Conservation (phyloP, 2,888 invertebrate genomes). For the Flexamia atlantica region DNA sequence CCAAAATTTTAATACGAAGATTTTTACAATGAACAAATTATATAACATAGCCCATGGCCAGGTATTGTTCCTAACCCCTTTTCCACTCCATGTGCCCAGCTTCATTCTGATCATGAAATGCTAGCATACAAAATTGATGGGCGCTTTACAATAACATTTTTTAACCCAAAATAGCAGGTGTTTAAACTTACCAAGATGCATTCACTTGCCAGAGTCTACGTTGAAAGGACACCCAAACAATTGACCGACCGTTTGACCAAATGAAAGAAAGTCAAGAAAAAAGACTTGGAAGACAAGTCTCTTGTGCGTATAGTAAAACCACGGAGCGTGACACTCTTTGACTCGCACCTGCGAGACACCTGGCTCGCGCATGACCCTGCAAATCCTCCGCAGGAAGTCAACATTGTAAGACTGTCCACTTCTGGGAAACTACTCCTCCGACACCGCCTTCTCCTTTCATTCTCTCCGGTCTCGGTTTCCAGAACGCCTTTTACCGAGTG, state of each 20-base stretch:
- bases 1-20: no score
- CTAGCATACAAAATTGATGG: no score
- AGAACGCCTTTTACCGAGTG: slow-evolving; percentile 37
- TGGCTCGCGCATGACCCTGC: slow-evolving; percentile 51
- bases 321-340: neutral
- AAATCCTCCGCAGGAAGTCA: slow-evolving; percentile 47
- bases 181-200: no score
- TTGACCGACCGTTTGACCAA: neutral
- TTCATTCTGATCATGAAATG: no score
- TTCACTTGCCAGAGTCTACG: no score
- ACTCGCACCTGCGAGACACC: slow-evolving; percentile 7
- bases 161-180: no score
- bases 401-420: slow-evolving; percentile 39
- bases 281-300: neutral
- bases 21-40: no score
- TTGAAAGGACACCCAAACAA: slow-evolving; percentile 2
- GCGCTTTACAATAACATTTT: no score
- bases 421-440: slow-evolving; percentile 37
- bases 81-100: no score
- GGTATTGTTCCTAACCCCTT: no score
- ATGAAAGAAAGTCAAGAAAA: neutral
- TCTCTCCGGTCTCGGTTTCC: slow-evolving; percentile 26
- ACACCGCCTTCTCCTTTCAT: slow-evolving; percentile 13
- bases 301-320: neutral
- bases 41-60: no score